phyloP scores from a whole-genome alignment of 1,140 invertebrate species.

The Gonatopus flavifemur region DNA sequence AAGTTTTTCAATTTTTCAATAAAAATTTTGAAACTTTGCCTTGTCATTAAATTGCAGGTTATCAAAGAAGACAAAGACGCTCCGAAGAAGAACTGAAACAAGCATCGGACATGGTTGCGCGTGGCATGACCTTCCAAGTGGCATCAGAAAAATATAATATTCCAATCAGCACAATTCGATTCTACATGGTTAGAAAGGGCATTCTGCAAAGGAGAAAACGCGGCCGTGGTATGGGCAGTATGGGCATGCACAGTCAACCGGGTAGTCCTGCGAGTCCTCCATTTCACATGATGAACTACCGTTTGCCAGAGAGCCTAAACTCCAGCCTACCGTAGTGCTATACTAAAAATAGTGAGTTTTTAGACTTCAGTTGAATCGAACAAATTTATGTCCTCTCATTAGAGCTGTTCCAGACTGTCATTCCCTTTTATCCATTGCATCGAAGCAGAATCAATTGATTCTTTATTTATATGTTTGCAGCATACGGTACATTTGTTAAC shows the following conservation, averaged over 20 bases:
- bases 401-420: conserved; percentile 46
- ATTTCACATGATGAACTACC: conserved; percentile 75
- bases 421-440: conserved; percentile 21
- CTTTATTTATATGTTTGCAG: conserved; percentile 1
- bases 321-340: conserved; percentile 57
- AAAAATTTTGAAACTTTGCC: too few relatives aligned
- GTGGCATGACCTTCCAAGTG: conserved; percentile 79
- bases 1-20: too few relatives aligned
- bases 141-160: conserved; percentile 82
- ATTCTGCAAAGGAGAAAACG: conserved; percentile 74
- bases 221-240: conserved; percentile 59
- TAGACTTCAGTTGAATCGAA: conserved; percentile 42
- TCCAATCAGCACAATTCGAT: conserved; percentile 80
- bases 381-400: conserved; percentile 36
- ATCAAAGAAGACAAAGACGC: conserved; percentile 63
- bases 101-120: conserved; percentile 76
- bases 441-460: conserved; percentile 17
- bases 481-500: neutral
- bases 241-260: conserved; percentile 52
- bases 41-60: conserved; percentile 36
- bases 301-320: conserved; percentile 63
- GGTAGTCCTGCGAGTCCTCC: conserved; percentile 65
- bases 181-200: conserved; percentile 81
- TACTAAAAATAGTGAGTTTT: conserved; percentile 41
- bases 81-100: conserved; percentile 74